Percentiles rank a stretch among this genome's conserved stretches.
Conservation (phyloP, 2,113 vertebrate genomes). For the Setophaga kirtlandii region DNA sequence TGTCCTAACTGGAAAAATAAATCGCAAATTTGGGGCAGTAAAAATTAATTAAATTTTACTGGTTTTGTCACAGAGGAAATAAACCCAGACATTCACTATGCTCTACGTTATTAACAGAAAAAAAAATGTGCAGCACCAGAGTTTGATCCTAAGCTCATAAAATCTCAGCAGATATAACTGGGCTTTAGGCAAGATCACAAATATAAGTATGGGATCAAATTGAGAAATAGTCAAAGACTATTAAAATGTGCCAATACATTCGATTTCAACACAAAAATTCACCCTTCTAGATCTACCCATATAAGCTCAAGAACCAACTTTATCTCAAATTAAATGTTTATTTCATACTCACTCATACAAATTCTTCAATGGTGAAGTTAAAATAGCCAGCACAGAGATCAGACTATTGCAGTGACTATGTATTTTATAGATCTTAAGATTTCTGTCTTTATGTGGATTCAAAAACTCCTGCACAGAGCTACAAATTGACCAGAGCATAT, state of each 20-base stretch:
- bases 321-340: not conserved
- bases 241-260: not conserved
- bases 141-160: not conserved
- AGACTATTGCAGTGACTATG: conserved; percentile 89
- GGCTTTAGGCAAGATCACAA: not conserved
- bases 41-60: not conserved
- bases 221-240: not conserved
- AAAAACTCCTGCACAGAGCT: conserved; percentile 79
- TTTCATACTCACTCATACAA: conserved; percentile 82
- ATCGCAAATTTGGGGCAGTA: not conserved
- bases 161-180: not conserved
- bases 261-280: not conserved
- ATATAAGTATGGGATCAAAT: not conserved
- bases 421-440: conserved; percentile 81
- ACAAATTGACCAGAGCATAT: conserved; percentile 89
- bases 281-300: not conserved
- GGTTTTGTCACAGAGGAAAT: not conserved
- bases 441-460: conserved; percentile 59
- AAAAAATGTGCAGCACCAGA: not conserved
- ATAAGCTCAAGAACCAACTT: not conserved
- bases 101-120: not conserved
- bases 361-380: conserved; percentile 83
- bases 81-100: not conserved
- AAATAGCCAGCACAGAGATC: conserved; percentile 80
- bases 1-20: not conserved